Percentiles rank a stretch among this genome's conserved stretches.
Evolutionary conservation across 2,797 vertebrate species (phyloP).

Genomic region (Channa striata): DNA sequence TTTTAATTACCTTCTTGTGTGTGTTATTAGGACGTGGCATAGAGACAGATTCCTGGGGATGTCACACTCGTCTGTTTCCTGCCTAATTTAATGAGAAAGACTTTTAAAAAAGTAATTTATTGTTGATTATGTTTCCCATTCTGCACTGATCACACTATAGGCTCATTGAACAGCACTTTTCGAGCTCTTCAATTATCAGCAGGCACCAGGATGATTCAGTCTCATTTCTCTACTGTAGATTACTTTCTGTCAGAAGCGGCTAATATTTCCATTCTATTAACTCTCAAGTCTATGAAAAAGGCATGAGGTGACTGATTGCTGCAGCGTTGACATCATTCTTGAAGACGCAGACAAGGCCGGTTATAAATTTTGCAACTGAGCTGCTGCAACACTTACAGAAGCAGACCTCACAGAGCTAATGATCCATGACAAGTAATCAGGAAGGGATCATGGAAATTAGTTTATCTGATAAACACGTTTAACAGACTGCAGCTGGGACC

Average conservation of each 20-base stretch:
- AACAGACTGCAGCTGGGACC: constrained; percentile 1
- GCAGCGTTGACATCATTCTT: constrained; percentile 34
- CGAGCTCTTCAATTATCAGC: constrained; percentile 45
- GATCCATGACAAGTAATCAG: constrained; percentile 69
- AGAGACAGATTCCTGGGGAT: constrained; percentile 17
- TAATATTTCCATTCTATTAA: constrained; percentile 71
- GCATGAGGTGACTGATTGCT: constrained; percentile 47
- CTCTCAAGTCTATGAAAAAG: constrained; percentile 44
- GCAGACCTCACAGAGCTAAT: constrained; percentile 62
- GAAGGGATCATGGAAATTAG: constrained; percentile 50
- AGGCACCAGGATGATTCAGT: constrained; percentile 30
- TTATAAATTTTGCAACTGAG: constrained; percentile 40
- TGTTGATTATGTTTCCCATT: constrained; percentile 40
- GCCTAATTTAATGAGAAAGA: constrained; percentile 40
- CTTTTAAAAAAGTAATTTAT: constrained; percentile 14
- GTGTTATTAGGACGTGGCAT: constrained; percentile 14
- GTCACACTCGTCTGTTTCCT: constrained; percentile 24
- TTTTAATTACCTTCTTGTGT: constrained; percentile 41
- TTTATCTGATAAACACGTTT: constrained; percentile 50
- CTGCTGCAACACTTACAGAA: constrained; percentile 53
- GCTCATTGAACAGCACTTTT: constrained; percentile 24
- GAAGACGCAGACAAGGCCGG: constrained; percentile 20
- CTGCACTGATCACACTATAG: constrained; percentile 29
- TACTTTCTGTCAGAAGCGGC: constrained; percentile 53
- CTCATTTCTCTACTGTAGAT: constrained; percentile 44